Evolutionary conservation across 64 coral and sea anemone genomes (phyloP).

Genomic region (Anthopleura sola): DNA sequence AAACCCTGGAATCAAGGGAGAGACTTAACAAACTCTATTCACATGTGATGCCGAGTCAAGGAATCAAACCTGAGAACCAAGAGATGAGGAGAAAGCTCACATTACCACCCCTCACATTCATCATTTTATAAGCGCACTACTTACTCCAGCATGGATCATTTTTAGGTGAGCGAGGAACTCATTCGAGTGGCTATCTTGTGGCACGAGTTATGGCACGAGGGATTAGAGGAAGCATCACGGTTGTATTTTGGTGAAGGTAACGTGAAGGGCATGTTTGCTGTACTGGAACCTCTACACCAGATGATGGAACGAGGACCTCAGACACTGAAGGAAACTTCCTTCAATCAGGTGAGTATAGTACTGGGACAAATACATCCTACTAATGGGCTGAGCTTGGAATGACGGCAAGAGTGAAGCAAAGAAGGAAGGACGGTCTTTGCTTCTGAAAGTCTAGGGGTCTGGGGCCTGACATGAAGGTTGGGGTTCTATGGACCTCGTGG

Average conservation of each 20-base stretch:
- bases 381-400: no score
- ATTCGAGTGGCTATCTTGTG: constrained; percentile 97
- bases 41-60: no score
- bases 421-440: no score
- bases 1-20: no score
- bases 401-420: no score
- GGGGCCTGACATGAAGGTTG: no score
- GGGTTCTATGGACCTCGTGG: no score
- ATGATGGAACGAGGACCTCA: constrained; percentile 98
- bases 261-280: constrained; percentile 95
- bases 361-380: neutral
- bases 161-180: constrained; percentile 91
- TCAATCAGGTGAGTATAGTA: constrained; percentile 71
- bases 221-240: constrained; percentile 88
- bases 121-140: neutral
- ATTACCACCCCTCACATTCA: no score
- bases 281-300: constrained; percentile 82
- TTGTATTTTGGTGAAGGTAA: constrained; percentile 96
- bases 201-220: constrained; percentile 98
- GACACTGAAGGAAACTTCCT: constrained; percentile 94
- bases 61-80: no score
- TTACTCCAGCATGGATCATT: neutral
- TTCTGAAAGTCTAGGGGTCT: no score
- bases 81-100: no score
- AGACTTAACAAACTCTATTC: no score